Base-by-base conservation (phyloP, 2,113 vertebrate genomes). In the Dasyprocta punctata region DNA sequence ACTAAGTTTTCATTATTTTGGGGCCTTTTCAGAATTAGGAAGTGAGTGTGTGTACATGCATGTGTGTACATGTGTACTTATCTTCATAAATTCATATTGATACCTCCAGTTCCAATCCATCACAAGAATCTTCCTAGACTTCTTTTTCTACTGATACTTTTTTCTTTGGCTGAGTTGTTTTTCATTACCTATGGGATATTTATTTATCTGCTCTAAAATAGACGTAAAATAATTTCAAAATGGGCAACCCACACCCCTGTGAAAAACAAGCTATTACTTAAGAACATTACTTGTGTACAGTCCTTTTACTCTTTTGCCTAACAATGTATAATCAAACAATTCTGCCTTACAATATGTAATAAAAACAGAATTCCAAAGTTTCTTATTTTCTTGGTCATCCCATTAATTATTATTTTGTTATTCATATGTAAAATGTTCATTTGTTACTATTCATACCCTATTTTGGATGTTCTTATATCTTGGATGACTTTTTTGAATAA, bases 161-260 rank as follows among this genome's bases (percentile, higher is more conserved):
- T 67, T 94, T 63, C 47, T 75, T 38, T 75, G n/a, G 65, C 8
- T 86, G 24, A 86, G 7, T 86, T 81, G n/a, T 38, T 65, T 91
- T 91, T 91, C 17, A 82, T 61, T 75, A 63, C 10, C 38, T 58
- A 28, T 7, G 56, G 36, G 67, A 14, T 61, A 88, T 89, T 94
- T 77, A 83, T 11, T 83, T 89, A 83, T 67, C 92, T 94, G 12
- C 52, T 78, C 10, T 92, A 84, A 19, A 92, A 88, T 67, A 89
- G 19, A 84, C 52, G 92, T 84, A 67, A 67, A 80, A 71, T 71
- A 26, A 81, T 92, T 92, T 96, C 44, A 52, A 92, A 96, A 75
- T 81, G 86, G 36, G 56, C 91, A 89, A 92, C 54, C 41, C 12
- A 63, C 7, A 87, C 7, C 52, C 52, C 22, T 86, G 13, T 90